Evolutionary conservation across 2,888 invertebrate genomes (phyloP), one percentile per base, ranked within the genome.

Genomic region (Pristionchus mayeri): DNA sequence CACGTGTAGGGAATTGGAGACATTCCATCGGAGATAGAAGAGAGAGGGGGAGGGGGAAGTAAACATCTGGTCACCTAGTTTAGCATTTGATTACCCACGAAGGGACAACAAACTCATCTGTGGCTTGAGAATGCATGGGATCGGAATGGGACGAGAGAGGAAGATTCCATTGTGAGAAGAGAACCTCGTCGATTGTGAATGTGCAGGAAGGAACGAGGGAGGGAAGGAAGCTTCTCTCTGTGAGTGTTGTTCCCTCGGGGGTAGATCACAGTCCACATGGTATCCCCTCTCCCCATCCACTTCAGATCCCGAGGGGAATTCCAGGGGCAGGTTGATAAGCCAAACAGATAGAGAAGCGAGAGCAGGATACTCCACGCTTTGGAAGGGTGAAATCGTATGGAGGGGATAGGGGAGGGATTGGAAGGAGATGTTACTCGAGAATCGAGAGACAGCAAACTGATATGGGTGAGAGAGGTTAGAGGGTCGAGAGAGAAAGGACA

Each of bases 1-100:
- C 71, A 71, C 71, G 71, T 71, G 71, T 71, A 44, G 44, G n/a
- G n/a, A n/a, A n/a, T n/a, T n/a, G n/a, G 76, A 78, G 76, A 78
- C 50, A 78, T 48, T 50, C 50, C 48, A 50, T 50, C 18, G 50
- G 76, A n/a, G n/a, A 24, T 37, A n/a, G 48, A 40, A 71, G 71
- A 71, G 40, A 40, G 71, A 75, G 75, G 24, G 16, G 40, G 40
- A 27, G 24, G 40, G 67, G 44, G 24, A 40, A 40, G 40, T 71
- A 63, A 63, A 63, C 63, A 63, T 30, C 63, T 63, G 63, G 57
- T 60, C 27, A 60, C 30, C 57, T 30, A 60, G 57, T 60, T 60
- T 30, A 60, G 27, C 27, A 27, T 27, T 60, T 60, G 27, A 30
- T 24, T 63, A 63, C 13, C 44, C 44, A 9, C 44, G 44, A 34